Percentiles rank a stretch among this genome's conserved stretches.
These are phyloP conservation scores for Psammodynastes pulverulentus DNA, from an alignment of 2,113 vertebrate species.

Conservation along the genomic window DNA sequence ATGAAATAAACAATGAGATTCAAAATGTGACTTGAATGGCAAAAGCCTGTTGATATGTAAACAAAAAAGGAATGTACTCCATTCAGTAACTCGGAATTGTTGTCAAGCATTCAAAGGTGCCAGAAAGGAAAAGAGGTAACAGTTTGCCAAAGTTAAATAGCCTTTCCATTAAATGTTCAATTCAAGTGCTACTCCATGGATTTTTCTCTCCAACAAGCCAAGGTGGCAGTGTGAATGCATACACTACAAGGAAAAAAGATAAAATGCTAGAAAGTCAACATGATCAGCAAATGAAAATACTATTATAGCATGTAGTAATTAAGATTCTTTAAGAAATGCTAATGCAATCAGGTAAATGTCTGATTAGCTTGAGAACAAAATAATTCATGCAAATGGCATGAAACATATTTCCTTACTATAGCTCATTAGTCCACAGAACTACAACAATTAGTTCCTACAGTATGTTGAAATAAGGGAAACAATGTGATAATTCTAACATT, in stretches of 20 bases:
- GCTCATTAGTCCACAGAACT: constrained; percentile 9
- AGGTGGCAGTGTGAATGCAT: background rate
- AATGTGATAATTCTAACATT: background rate
- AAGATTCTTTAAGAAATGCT: constrained; percentile 16
- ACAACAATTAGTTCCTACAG: background rate
- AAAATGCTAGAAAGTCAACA: background rate
- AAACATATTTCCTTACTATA: constrained; percentile 40
- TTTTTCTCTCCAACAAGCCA: background rate
- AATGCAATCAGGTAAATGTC: constrained; percentile 38
- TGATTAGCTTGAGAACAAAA: constrained; percentile 41
- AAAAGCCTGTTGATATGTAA: background rate
- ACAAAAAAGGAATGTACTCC: background rate
- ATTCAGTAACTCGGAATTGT: background rate
- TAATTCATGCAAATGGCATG: constrained; percentile 36
- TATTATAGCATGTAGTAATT: constrained; percentile 28
- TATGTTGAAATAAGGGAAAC: background rate
- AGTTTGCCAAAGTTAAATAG: background rate
- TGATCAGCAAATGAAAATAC: constrained; percentile 29
- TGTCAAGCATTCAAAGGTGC: background rate
- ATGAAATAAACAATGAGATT: constrained; percentile 17
- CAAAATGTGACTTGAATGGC: constrained; percentile 11
- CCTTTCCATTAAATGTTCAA: background rate
- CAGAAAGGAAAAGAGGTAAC: background rate
- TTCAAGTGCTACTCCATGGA: background rate
- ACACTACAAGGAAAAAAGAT: background rate